phyloP scores from a whole-genome alignment of 1,140 invertebrate genomes.

The Procambarus virginalis region DNA sequence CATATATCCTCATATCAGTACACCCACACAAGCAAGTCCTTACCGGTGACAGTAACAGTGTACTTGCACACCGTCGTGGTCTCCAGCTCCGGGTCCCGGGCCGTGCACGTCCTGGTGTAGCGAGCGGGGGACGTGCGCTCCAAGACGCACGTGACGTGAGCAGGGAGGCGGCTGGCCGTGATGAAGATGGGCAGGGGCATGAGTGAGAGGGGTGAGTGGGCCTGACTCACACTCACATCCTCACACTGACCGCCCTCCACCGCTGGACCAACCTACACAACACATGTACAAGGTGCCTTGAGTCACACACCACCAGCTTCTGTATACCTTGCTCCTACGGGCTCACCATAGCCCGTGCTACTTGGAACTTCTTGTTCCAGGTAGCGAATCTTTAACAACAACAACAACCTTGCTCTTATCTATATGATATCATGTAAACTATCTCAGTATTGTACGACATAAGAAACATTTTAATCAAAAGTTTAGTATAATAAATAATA shows the following conservation, averaged over 20 bases:
- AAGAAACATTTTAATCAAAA: too few species aligned
- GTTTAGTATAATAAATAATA: too few species aligned
- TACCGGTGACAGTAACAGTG: constrained; percentile 2
- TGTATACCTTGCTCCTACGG: too few species aligned
- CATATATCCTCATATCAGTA: too few species aligned
- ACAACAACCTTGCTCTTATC: too few species aligned
- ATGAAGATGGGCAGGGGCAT: constrained; percentile 5
- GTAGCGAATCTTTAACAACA: too few species aligned
- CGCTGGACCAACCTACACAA: not conserved
- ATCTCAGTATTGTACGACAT: too few species aligned
- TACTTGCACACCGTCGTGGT: constrained; percentile 18
- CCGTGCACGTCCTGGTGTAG: constrained; percentile 22
- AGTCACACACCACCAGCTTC: too few species aligned
- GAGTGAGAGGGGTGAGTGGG: constrained; percentile 15
- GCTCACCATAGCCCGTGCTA: too few species aligned
- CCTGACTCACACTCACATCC: not conserved
- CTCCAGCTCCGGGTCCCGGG: constrained; percentile 27
- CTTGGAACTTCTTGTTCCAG: too few species aligned
- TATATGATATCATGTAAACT: too few species aligned
- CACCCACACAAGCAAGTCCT: not conserved
- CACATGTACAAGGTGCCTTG: too few species aligned
- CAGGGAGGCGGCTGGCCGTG: constrained; percentile 8
- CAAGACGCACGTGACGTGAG: constrained; percentile 13
- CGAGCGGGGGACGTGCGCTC: not conserved
- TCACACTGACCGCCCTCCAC: not conserved